A percentile compares a stretch with the other conserved stretches of the same genome.
phyloP scores from a whole-genome alignment of 2,113 vertebrate genomes.

The Saccopteryx leptura region DNA sequence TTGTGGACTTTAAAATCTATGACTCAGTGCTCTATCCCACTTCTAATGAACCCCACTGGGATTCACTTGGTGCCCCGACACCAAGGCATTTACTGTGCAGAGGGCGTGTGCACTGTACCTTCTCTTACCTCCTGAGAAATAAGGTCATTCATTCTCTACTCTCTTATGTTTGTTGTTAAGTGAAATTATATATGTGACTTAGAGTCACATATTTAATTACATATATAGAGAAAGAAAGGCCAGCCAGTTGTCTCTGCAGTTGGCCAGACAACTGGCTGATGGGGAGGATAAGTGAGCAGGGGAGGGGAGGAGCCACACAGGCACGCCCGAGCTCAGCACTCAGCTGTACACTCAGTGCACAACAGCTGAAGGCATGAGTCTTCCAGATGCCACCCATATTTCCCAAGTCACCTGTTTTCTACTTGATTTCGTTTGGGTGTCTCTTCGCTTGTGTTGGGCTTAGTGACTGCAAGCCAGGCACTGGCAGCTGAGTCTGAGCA shows the following conservation, averaged over 20 bases:
- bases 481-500: conserved; percentile 50
- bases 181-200: conserved; percentile 35
- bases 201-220: not conserved
- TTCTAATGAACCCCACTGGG: not conserved
- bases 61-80: not conserved
- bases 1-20: conserved; percentile 20
- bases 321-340: conserved; percentile 57
- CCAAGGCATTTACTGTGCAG: not conserved
- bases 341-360: conserved; percentile 1
- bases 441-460: conserved; percentile 5
- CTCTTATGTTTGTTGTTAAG: not conserved
- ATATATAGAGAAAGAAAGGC: not conserved
- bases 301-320: not conserved
- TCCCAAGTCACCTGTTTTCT: conserved; percentile 51
- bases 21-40: not conserved
- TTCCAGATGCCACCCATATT: not conserved
- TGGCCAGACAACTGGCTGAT: conserved; percentile 84
- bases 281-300: not conserved
- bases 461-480: not conserved
- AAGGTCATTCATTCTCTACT: conserved; percentile 7
- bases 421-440: conserved; percentile 10
- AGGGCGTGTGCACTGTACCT: not conserved
- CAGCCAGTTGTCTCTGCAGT: conserved; percentile 86
- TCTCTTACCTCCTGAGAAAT: conserved; percentile 25
- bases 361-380: conserved; percentile 67